Evolutionary conservation across 2,888 invertebrate species (phyloP).

Genomic region (Caenorhabditis sp.): DNA sequence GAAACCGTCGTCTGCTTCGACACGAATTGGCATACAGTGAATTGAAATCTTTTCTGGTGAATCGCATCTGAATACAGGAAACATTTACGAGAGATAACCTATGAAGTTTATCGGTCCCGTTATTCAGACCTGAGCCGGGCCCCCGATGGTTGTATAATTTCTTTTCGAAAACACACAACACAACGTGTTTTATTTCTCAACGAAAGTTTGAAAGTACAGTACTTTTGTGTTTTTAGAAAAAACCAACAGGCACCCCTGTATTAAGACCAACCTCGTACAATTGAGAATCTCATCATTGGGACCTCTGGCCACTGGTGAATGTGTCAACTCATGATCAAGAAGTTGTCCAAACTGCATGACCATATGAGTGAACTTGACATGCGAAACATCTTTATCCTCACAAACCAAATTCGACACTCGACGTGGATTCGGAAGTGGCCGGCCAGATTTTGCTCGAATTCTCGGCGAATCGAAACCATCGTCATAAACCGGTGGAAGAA

Average conservation of each 20-base stretch:
- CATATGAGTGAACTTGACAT: slow-evolving; percentile 70
- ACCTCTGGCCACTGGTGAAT: slow-evolving; percentile 67
- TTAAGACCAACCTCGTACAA: slow-evolving; percentile 55
- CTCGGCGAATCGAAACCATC: slow-evolving; percentile 76
- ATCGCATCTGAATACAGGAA: slow-evolving; percentile 77
- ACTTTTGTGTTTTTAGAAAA: too few relatives aligned
- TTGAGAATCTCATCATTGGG: slow-evolving; percentile 69
- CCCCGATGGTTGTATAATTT: too few relatives aligned
- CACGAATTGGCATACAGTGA: slow-evolving; percentile 90
- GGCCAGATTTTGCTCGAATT: slow-evolving; percentile 54
- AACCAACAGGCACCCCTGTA: too few relatives aligned
- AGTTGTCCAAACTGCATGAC: slow-evolving; percentile 94
- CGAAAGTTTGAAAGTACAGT: too few relatives aligned
- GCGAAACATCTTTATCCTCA: slow-evolving; percentile 59
- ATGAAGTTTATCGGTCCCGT: too few relatives aligned
- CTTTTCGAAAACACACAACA: too few relatives aligned
- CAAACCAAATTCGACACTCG: slow-evolving; percentile 67
- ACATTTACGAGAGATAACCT: too few relatives aligned
- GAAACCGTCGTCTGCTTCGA: slow-evolving; percentile 87
- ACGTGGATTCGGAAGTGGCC: slow-evolving; percentile 65
- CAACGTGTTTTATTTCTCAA: too few relatives aligned
- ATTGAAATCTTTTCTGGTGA: slow-evolving; percentile 88
- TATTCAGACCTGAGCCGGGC: too few relatives aligned
- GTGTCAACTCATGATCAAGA: slow-evolving; percentile 80
- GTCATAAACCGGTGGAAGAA: slow-evolving; percentile 78